Evolutionary conservation across 2,113 vertebrate genomes (phyloP).

Genomic region (Empidonax traillii): DNA sequence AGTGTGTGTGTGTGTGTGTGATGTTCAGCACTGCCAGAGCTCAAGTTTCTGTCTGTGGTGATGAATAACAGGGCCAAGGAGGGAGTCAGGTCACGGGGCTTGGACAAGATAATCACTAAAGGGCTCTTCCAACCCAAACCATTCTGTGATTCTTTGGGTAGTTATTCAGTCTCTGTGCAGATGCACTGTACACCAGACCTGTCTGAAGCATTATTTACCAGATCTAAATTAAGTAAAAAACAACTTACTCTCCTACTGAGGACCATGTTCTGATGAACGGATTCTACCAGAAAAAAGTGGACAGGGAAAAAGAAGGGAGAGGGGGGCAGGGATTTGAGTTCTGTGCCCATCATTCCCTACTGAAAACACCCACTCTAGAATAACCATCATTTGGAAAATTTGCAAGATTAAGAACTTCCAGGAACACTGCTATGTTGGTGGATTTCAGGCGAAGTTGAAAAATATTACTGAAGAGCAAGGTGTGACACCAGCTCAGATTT

Average conservation of each 20-base stretch:
- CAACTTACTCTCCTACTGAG: accelerated
- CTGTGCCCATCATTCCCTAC: not conserved
- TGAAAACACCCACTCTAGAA: not conserved
- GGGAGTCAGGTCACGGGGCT: accelerated
- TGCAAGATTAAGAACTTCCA: not conserved
- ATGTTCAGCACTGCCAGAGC: not conserved
- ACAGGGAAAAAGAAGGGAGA: no score
- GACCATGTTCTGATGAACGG: not conserved
- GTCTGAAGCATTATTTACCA: not conserved
- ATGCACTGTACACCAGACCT: not conserved
- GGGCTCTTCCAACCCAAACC: not conserved
- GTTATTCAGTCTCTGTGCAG: not conserved
- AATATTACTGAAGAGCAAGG: not conserved
- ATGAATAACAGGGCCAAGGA: not conserved
- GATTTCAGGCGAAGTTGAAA: not conserved
- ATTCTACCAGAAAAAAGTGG: not conserved
- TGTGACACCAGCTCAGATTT: not conserved
- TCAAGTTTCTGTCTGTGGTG: not conserved
- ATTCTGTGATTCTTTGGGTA: not conserved
- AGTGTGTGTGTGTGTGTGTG: no score
- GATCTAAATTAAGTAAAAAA: not conserved
- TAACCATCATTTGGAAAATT: not conserved
- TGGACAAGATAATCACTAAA: not conserved
- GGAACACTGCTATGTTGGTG: not conserved
- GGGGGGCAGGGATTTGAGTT: not conserved